Evolutionary conservation across 2,888 invertebrate genomes (phyloP), one percentile per base, ranked within the genome.

Genomic region (Emmelina monodactyla): DNA sequence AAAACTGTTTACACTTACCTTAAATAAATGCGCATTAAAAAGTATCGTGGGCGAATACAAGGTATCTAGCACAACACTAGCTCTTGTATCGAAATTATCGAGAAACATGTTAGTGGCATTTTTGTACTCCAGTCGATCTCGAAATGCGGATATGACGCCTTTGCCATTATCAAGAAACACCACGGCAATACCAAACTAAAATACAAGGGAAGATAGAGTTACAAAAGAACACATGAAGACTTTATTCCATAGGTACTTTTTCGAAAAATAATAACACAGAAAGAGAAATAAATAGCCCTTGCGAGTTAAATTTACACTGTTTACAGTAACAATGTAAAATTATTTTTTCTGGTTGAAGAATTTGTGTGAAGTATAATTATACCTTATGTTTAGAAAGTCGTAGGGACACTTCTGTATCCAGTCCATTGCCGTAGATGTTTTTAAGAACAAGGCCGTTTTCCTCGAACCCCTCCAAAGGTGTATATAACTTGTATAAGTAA

Each of bases 371-470:
- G n/a, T n/a, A n/a, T n/a, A n/a, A n/a, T n/a, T n/a, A 19, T 37
- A 85, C 82, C 76, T 88, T 88, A 51, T 86, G 85, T 43, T 84
- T 83, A 1, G 89, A 88, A 25, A 92, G 59, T 47, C 86, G 83
- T 2, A 88, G 64, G 7, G 89, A 87, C 39, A 88, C 53, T 55
- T 91, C 89, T 3, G 88, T 83, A 46, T 90, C 87, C 34, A 92
- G 70, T 14, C 85, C 84, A 19, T 84, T 73, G 7, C 82, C 75
- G 38, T 85, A 83, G 1, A 89, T 75, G 43, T 89, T 82, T 57
- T 91, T 91, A 0, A 86, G 79, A 1, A 90, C 86, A 6, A 89
- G 72, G 0, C 91, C 91, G 50, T 88, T 91, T 53, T 91, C 87
- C 52, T 90, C 86, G 44, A 91, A 88, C 3, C 88, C 87, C 49